Conservation (phyloP, 2,888 invertebrate species). For the Scaeva pyrastri region DNA sequence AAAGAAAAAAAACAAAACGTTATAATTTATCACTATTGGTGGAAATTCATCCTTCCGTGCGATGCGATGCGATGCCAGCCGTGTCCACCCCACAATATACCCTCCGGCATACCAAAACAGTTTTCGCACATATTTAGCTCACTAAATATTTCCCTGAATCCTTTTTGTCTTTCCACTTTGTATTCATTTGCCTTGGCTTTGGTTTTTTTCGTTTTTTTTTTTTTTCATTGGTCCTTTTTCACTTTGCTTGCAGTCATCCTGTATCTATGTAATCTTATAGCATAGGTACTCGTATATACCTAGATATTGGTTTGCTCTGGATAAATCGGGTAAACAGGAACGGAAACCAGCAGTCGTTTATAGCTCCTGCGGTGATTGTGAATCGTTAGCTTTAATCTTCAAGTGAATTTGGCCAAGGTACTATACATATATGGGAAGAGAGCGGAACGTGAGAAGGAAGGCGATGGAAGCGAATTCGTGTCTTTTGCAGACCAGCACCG, state of each 20-base stretch:
- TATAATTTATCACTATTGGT: constrained; percentile 63
- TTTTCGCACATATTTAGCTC: constrained; percentile 67
- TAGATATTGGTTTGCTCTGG: constrained; percentile 1
- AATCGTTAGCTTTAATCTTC: constrained; percentile 73
- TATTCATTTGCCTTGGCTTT: constrained; percentile 59
- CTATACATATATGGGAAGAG: constrained; percentile 7
- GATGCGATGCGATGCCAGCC: not conserved
- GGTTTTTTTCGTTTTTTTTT: constrained; percentile 7
- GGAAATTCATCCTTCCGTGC: not conserved
- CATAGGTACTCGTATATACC: not conserved
- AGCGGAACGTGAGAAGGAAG: not conserved
- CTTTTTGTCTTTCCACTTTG: constrained; percentile 49
- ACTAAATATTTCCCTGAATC: constrained; percentile 58
- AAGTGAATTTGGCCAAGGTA: constrained; percentile 23
- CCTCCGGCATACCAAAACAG: constrained; percentile 41
- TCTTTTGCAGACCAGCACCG: not conserved
- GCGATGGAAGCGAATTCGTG: not conserved
- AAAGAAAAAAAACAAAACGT: not conserved
- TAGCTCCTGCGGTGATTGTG: constrained; percentile 70
- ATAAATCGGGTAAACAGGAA: constrained; percentile 17
- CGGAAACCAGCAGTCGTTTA: constrained; percentile 61
- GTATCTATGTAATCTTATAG: not conserved
- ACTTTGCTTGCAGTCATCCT: not conserved
- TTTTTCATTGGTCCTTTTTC: constrained; percentile 7
- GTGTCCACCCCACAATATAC: not conserved